Base-by-base conservation (phyloP, 2,113 vertebrate genomes). In the Rynchops niger region DNA sequence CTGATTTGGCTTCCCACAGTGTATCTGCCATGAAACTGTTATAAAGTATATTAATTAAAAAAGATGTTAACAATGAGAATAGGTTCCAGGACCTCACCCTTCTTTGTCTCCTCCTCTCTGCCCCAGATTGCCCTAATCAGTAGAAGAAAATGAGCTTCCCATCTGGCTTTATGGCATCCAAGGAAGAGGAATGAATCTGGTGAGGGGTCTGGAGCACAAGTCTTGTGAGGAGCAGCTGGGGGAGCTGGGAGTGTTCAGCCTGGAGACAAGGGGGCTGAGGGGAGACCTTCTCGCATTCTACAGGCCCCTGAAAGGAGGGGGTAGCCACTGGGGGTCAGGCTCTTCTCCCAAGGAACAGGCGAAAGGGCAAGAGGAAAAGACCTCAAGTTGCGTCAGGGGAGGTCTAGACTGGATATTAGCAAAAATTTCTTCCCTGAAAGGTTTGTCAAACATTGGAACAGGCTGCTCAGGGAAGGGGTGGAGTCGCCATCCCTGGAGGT, bases 271-370 rank as follows among this genome's bases (percentile, higher is more conserved):
- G 30, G 45, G 27, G 12, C 20, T 67, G 15, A 77, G 62, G n/a
- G 30, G 36, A 61, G 55, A 65, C 40, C 61, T 58, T 20, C 0
- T 78, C 1, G 3, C 65, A 85, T 58, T 72, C 15, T 40, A 4
- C 43, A 89, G 2, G 23, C 55, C 16, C 74, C 53, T 86, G 55
- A 29, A 9, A 88, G 50, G 42, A 78, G 76, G 22, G 2, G 29
- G 12, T 15, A 45, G 25, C 6, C 0, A 2, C 38, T 5, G 6
- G 15, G 5, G 2, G 1, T 59, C 0, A 0, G 38, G 30, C 6
- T 84, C 17, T 76, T 10, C 32, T 74, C 21, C 8, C 43, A 63
- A 15, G 42, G 3, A 49, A 22, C 5, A 53, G 23, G 34, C 1
- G 4, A 43, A 5, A 20, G 56, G 22, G 66, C 0, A 11, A 56